Evolutionary conservation across 1,140 invertebrate species (phyloP).

Genomic region (Ridgeia piscesae): DNA sequence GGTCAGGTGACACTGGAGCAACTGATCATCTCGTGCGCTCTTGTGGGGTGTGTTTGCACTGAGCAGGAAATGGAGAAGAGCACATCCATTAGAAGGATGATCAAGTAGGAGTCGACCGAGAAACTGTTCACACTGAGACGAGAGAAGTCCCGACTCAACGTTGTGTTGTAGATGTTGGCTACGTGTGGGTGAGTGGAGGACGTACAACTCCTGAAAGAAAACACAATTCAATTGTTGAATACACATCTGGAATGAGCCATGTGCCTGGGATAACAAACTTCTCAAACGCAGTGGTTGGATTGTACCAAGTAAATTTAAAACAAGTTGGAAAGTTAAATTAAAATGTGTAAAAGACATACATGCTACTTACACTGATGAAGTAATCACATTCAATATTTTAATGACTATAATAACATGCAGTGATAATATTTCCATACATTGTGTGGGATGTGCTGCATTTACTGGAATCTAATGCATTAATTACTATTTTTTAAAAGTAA

Average conservation of each 20-base stretch:
- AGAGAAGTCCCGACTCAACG: not conserved
- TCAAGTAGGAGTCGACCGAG: not conserved
- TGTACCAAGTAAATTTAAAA: too few species aligned
- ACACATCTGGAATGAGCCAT: not conserved
- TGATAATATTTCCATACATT: not conserved
- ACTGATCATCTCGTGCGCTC: not conserved
- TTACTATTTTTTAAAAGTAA: not conserved
- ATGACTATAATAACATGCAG: not conserved
- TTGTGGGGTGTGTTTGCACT: not conserved
- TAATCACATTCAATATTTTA: not conserved
- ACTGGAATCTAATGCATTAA: not conserved
- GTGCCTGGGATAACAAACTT: too few species aligned
- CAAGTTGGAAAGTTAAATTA: not conserved
- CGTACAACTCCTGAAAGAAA: not conserved
- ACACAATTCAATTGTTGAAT: not conserved
- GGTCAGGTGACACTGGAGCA: not conserved
- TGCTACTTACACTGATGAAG: too few species aligned
- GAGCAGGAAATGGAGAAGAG: not conserved
- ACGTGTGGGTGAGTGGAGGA: not conserved
- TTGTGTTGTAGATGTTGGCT: not conserved
- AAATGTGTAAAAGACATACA: not conserved
- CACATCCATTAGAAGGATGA: not conserved
- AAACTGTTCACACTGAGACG: not conserved
- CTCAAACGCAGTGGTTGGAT: too few species aligned
- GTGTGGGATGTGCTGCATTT: not conserved